phyloP scores from a whole-genome alignment of 2,888 invertebrate species.

The Synergus itoensis region DNA sequence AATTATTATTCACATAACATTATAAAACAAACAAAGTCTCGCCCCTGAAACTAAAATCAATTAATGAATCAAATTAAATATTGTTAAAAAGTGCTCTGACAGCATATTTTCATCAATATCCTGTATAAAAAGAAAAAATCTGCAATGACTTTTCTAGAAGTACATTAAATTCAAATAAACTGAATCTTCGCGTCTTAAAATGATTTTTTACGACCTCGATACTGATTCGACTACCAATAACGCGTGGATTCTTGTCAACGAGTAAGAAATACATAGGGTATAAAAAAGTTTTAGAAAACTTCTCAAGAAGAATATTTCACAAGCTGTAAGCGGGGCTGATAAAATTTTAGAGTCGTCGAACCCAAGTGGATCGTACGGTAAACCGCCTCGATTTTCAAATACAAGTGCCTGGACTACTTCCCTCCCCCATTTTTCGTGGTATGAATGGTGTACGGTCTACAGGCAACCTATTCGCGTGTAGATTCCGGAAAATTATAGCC shows the following conservation, averaged over 20 bases:
- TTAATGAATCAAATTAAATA: background rate
- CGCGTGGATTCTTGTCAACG: slow-evolving; percentile 32
- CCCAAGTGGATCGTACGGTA: slow-evolving; percentile 52
- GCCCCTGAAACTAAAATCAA: background rate
- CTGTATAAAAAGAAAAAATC: background rate
- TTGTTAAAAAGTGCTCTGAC: background rate
- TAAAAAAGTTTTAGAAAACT: slow-evolving; percentile 59
- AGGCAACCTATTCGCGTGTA: slow-evolving; percentile 72
- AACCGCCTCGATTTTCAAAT: slow-evolving; percentile 63
- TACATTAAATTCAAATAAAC: background rate
- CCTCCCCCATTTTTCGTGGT: slow-evolving; percentile 23
- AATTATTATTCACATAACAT: slow-evolving; percentile 24
- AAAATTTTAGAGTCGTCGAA: slow-evolving; percentile 72
- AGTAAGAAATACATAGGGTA: slow-evolving; percentile 51
- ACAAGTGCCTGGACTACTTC: slow-evolving; percentile 54
- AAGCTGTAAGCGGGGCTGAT: slow-evolving; percentile 60
- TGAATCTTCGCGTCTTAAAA: background rate
- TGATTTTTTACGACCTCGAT: slow-evolving; percentile 53
- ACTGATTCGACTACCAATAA: slow-evolving; percentile 47
- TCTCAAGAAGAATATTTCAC: slow-evolving; percentile 47
- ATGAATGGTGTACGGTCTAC: slow-evolving; percentile 42
- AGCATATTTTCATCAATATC: background rate
- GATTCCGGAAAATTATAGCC: slow-evolving; percentile 75
- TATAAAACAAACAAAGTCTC: slow-evolving; percentile 4
- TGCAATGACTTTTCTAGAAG: background rate